These are phyloP conservation scores for Gymnobelideus leadbeateri DNA, from an alignment of 2,113 vertebrate species.

Conservation along the genomic window DNA sequence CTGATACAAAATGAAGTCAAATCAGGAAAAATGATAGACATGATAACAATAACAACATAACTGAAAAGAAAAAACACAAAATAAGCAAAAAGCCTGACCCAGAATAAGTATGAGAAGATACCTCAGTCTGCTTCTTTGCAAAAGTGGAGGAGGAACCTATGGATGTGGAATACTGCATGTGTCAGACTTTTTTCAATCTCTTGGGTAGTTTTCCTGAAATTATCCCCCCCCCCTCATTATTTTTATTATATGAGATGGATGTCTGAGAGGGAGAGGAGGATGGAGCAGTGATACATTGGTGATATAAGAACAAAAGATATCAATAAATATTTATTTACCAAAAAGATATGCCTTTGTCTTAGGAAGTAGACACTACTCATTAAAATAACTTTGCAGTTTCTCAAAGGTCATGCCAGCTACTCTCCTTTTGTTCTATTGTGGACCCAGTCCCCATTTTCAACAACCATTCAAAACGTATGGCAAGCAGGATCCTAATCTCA, in stretches of 20 bases:
- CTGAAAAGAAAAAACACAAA: not conserved
- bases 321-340: not conserved
- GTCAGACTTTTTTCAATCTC: not conserved
- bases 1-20: not conserved
- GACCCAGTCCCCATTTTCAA: not conserved
- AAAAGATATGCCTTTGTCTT: not conserved
- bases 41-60: not conserved
- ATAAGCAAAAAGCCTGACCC: not conserved
- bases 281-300: not conserved
- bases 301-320: not conserved
- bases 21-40: not conserved
- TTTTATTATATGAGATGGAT: not conserved
- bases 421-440: not conserved
- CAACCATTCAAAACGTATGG: not conserved
- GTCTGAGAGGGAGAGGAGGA: not conserved
- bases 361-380: not conserved
- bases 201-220: not conserved
- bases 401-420: not conserved
- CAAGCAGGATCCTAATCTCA: not conserved
- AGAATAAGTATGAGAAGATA: not conserved
- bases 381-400: not conserved
- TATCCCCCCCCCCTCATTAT: not conserved
- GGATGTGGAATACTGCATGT: not conserved
- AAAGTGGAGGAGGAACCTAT: not conserved
- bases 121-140: not conserved